phyloP scores from a whole-genome alignment of 2,113 vertebrate species.

The Alligator sinensis region DNA sequence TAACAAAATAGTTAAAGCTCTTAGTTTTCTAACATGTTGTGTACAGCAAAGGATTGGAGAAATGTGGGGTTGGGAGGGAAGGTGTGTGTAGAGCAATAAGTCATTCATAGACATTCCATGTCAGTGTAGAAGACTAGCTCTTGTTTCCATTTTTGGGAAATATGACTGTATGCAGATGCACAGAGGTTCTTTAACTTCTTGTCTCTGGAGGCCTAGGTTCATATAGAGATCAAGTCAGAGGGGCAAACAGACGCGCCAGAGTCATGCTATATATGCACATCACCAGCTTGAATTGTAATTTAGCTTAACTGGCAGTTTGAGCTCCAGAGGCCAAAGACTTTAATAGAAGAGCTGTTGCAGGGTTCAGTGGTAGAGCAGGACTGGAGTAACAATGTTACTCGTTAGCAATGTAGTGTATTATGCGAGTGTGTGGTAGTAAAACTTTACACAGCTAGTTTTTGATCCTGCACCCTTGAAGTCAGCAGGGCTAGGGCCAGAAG shows the following conservation, averaged over 20 bases:
- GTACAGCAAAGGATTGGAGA: neutral
- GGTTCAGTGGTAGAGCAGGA: neutral
- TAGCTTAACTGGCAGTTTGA: neutral
- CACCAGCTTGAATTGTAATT: neutral
- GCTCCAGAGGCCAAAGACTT: neutral
- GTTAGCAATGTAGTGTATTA: neutral
- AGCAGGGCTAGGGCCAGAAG: neutral
- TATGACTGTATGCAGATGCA: neutral
- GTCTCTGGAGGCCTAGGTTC: neutral
- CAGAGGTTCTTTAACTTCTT: neutral
- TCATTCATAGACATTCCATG: neutral
- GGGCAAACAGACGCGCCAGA: too few species aligned
- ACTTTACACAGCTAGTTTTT: fast-evolving
- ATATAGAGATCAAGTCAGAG: neutral
- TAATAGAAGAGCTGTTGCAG: fast-evolving
- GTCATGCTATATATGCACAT: neutral
- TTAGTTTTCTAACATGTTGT: neutral
- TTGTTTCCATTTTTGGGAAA: neutral
- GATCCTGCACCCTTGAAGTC: fast-evolving
- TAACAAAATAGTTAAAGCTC: neutral
- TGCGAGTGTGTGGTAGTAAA: fast-evolving
- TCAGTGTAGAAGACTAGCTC: neutral
- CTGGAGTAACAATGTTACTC: fast-evolving
- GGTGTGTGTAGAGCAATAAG: neutral
- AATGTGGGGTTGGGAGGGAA: neutral